phyloP scores from a whole-genome alignment of 2,888 invertebrate genomes.

The Selenia dentaria region DNA sequence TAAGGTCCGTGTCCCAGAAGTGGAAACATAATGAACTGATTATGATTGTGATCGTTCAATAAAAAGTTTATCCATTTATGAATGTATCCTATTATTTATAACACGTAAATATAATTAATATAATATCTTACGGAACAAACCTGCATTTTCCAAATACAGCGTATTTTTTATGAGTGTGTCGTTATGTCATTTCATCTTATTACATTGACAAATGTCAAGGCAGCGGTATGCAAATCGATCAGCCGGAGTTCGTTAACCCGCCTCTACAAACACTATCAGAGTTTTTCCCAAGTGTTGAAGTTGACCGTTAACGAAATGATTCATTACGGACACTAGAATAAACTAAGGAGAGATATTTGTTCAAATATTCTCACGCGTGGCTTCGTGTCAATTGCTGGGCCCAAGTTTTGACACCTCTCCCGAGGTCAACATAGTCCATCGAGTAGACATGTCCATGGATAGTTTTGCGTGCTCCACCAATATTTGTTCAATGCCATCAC shows the following conservation, averaged over 20 bases:
- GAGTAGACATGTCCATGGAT: slow-evolving; percentile 38
- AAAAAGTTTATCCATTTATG: too few species aligned
- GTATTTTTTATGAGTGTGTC: too few species aligned
- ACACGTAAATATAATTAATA: too few species aligned
- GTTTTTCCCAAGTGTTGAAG: slow-evolving; percentile 64
- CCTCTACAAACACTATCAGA: slow-evolving; percentile 57
- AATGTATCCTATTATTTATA: too few species aligned
- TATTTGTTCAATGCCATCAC: slow-evolving; percentile 65
- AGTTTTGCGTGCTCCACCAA: slow-evolving; percentile 64
- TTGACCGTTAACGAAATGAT: slow-evolving; percentile 78
- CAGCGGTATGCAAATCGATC: slow-evolving; percentile 63
- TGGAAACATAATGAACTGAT: too few species aligned
- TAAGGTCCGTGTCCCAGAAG: too few species aligned
- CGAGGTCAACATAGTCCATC: slow-evolving; percentile 58
- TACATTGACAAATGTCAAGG: slow-evolving; percentile 40
- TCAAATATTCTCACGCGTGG: slow-evolving; percentile 80
- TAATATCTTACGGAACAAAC: too few species aligned
- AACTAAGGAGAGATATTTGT: slow-evolving; percentile 76
- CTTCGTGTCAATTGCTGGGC: slow-evolving; percentile 71
- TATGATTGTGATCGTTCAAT: too few species aligned
- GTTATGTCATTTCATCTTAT: slow-evolving; percentile 21
- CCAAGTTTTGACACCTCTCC: slow-evolving; percentile 75
- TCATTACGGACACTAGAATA: slow-evolving; percentile 78
- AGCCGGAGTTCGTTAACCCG: slow-evolving; percentile 51
- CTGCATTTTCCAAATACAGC: too few species aligned